These are phyloP conservation scores for Siniperca scherzeri DNA, from an alignment of 2,797 vertebrate genomes.

Conservation along the genomic window DNA sequence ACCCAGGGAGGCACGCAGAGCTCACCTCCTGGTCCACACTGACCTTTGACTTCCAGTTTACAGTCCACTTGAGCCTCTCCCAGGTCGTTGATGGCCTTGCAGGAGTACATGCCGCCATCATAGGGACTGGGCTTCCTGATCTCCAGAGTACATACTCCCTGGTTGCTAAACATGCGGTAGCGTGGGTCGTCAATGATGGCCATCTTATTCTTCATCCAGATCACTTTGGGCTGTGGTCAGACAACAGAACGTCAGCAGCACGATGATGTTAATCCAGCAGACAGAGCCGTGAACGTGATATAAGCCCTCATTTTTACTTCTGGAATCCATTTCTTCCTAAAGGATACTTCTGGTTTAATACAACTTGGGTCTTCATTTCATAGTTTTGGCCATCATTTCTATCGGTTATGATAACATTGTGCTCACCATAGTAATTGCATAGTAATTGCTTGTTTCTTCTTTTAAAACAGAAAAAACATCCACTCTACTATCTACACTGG, in stretches of 20 bases:
- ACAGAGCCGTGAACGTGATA: not conserved
- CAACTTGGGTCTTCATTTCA: not conserved
- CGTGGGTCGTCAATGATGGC: slow-evolving; percentile 92
- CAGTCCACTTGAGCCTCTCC: slow-evolving; percentile 96
- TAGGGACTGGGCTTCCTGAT: slow-evolving; percentile 97
- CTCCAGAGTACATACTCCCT: slow-evolving; percentile 97
- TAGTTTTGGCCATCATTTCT: not conserved
- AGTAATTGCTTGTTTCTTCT: no score
- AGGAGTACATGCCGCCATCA: slow-evolving; percentile 94
- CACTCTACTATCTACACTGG: no score
- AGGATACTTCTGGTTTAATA: not conserved
- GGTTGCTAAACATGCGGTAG: slow-evolving; percentile 98
- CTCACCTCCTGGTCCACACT: slow-evolving; percentile 62
- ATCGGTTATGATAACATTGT: not conserved
- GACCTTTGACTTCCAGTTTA: slow-evolving; percentile 99
- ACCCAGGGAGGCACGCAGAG: not conserved
- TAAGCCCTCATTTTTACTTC: not conserved
- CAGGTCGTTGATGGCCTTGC: slow-evolving; percentile 93
- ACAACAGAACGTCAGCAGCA: slow-evolving; percentile 28
- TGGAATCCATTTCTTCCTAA: not conserved
- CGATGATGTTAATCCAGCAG: not conserved
- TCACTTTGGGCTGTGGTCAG: slow-evolving; percentile 92
- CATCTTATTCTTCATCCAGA: slow-evolving; percentile 99
- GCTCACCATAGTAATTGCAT: not conserved
- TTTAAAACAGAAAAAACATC: no score